These are phyloP conservation scores for Phortica okadai DNA, from an alignment of 2,888 invertebrate species.

Conservation along the genomic window DNA sequence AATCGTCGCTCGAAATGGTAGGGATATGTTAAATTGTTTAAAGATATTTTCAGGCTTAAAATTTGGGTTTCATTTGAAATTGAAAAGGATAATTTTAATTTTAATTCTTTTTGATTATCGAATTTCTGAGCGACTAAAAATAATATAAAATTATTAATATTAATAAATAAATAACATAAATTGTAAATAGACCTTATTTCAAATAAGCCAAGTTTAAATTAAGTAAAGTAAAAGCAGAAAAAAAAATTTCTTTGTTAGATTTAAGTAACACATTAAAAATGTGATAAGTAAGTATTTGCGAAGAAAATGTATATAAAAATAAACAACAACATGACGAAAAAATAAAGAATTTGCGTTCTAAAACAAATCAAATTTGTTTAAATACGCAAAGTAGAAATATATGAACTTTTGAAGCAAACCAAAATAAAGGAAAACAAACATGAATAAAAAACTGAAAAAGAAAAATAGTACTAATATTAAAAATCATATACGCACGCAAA, in stretches of 20 bases:
- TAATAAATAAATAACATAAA: neutral
- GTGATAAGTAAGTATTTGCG: constrained; percentile 38
- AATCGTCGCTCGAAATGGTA: neutral
- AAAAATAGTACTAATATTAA: constrained; percentile 10
- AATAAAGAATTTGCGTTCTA: constrained; percentile 21
- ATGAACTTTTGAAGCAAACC: neutral
- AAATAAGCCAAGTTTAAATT: constrained; percentile 8
- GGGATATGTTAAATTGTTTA: too few relatives aligned
- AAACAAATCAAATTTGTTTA: constrained; percentile 42
- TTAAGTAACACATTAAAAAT: constrained; percentile 40
- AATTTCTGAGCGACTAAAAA: neutral
- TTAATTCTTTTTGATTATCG: neutral
- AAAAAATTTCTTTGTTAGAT: constrained; percentile 20
- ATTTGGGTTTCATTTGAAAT: neutral
- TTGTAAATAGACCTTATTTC: constrained; percentile 23
- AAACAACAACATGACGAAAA: neutral
- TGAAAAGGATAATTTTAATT: neutral
- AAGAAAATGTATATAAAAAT: constrained; percentile 13
- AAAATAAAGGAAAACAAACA: neutral
- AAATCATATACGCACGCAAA: neutral
- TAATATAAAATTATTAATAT: neutral
- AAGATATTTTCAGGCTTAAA: neutral
- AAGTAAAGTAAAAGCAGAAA: neutral
- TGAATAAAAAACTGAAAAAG: constrained; percentile 4
- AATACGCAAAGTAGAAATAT: neutral